A percentile compares a stretch with the other conserved stretches of the same genome.
These are phyloP conservation scores for Anguilla megastoma DNA, from an alignment of 2,797 vertebrate species.

Conservation along the genomic window DNA sequence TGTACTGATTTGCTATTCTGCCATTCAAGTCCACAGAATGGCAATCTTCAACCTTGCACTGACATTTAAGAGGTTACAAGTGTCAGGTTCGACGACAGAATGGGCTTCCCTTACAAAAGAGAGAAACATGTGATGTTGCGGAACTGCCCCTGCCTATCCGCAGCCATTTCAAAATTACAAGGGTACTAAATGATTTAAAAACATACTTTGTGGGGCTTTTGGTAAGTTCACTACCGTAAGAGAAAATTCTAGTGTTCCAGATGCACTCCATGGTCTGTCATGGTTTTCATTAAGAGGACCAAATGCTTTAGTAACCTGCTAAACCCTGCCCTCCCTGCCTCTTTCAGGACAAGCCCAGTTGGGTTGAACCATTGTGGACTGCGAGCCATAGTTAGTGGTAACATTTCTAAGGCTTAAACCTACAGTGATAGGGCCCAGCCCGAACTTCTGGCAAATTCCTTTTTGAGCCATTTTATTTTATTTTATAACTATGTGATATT, in stretches of 20 bases:
- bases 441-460: no score
- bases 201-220: not conserved
- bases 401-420: not conserved
- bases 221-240: not conserved
- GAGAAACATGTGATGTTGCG: not conserved
- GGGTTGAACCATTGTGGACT: not conserved
- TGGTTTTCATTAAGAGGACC: not conserved
- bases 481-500: not conserved
- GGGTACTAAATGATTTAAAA: not conserved
- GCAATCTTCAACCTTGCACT: not conserved
- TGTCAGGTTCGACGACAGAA: not conserved
- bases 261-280: not conserved
- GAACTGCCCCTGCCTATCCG: no score
- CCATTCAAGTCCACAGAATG: not conserved
- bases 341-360: not conserved
- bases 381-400: not conserved
- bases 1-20: no score
- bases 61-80: constrained; percentile 6
- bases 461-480: not conserved
- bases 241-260: not conserved
- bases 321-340: not conserved
- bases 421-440: no score
- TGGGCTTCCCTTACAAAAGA: not conserved
- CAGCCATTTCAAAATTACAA: not conserved
- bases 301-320: not conserved